Evolutionary conservation across 2,888 invertebrate genomes (phyloP), one percentile per base, ranked within the genome.

Genomic region (Oscheius myriophilus): DNA sequence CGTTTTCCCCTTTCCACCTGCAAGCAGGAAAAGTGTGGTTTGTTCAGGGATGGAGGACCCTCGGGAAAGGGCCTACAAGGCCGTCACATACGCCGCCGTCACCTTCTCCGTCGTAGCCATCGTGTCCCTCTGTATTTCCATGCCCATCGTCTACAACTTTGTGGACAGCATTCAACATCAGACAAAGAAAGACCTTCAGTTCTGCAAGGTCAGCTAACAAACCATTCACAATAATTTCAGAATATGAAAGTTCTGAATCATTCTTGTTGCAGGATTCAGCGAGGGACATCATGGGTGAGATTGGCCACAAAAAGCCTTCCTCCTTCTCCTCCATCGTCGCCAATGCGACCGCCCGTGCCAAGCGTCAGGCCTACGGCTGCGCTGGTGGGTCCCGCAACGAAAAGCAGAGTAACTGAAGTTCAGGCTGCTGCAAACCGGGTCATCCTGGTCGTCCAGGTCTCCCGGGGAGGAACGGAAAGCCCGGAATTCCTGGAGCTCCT

Each of bases 111-210:
- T 86, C 53, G 70, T 86, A 55, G 84, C 86, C 67, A 82, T 86
- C 67, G 54, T 76, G 51, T 74, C 85, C 49, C 85, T 86, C 41
- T 82, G 84, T 69, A 79, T 87, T 57, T 84, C 86, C 14, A 82
- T 86, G 86, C 86, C 86, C 42, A 80, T 85, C 53, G 84, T 86
- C 42, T 86, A 84, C 78, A 86, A 85, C 71, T 86, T 86, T 69
- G 84, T 86, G 49, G 83, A 83, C 63, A 83, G 83, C 65, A 76
- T 86, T 42, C 84, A 86, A 66, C 82, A 80, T 65, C 86, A 86
- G 75, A 84, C 86, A 16, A 81, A 79, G 62, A 69, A 78, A 52
- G 86, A 86, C 64, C 76, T 86, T 63, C 67, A 75, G 54, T 84
- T 82, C 70, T 86, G 86, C 78, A 86, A 86, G 77, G 86, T 86